Evolutionary conservation across 2,888 invertebrate species (phyloP), one percentile per base, ranked within the genome.

Genomic region (Galeruca laticollis): DNA sequence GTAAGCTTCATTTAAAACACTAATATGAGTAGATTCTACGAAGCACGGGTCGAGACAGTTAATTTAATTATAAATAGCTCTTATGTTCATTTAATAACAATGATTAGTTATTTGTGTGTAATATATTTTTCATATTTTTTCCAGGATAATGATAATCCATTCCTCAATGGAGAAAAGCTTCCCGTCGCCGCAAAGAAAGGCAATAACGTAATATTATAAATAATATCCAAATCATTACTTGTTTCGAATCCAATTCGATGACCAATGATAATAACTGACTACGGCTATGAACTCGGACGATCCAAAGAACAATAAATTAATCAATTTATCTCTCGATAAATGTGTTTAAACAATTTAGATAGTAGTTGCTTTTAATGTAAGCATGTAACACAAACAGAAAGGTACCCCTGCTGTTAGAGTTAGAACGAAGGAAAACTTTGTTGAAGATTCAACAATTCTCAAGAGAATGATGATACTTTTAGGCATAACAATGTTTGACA

Each of bases 141-240:
- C 6, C 49, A 72, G 73, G 73, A 63, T 69, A 71, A 65, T 68
- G 68, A 72, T 11, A 97, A 97, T 86, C 97, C 97, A 10, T 97
- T 90, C 82, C 88, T 97, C 79, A 89, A 88, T 78, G 97, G 96
- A 47, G 94, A 95, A 81, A 93, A 94, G 79, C 88, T 97, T 73
- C 96, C 96, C 10, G 93, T 96, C 73, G 96, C 96, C 47, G 97
- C 97, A 67, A 97, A 97, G 86, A 97, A 97, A 86, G 95, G 96
- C 79, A 92, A 92, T 82, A 90, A 93, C 81, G 90, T 94, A 2
- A 77, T 84, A 70, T 86, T 85, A 72, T 88, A 84, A 84, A 77
- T 59, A 26, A 33, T 52, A 20, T 62, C 20, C 33, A 71, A 37
- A 10, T 37, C 13, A 37, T 13, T 11, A 10, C 35, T 6, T 35